Evolutionary conservation across 2,888 invertebrate species (phyloP).

Genomic region (Lasioglossum vierecki): DNA sequence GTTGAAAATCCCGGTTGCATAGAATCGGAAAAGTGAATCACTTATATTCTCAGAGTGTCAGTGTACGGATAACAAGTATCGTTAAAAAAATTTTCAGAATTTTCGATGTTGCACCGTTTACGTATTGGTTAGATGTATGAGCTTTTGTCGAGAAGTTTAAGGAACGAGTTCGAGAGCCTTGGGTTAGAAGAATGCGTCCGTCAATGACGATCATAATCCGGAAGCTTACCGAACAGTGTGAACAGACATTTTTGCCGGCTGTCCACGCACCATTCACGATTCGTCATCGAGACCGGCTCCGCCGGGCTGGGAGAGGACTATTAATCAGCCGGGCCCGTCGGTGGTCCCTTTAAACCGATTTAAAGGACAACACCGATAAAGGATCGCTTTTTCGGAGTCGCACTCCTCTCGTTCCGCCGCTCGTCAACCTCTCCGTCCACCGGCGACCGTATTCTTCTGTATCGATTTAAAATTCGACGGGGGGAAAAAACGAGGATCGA

Average conservation of each 20-base stretch:
- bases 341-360: slow-evolving; percentile 81
- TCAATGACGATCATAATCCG: slow-evolving; percentile 54
- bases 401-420: slow-evolving; percentile 38
- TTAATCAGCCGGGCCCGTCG: slow-evolving; percentile 79
- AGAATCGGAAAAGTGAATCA: too few relatives aligned
- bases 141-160: background rate
- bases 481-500: background rate
- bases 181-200: slow-evolving; percentile 38
- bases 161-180: background rate
- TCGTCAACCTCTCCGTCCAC: slow-evolving; percentile 38
- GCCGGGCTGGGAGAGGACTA: slow-evolving; percentile 71
- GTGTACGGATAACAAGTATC: too few relatives aligned
- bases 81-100: too few relatives aligned
- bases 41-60: too few relatives aligned
- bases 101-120: too few relatives aligned
- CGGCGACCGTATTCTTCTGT: slow-evolving; percentile 62
- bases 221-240: slow-evolving; percentile 71
- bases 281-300: slow-evolving; percentile 78
- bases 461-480: slow-evolving; percentile 19
- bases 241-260: slow-evolving; percentile 79
- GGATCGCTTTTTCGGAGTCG: slow-evolving; percentile 69
- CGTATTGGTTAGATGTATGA: background rate
- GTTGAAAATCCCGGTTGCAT: too few relatives aligned
- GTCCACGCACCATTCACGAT: slow-evolving; percentile 77
- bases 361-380: slow-evolving; percentile 79